A percentile compares a stretch with the other conserved stretches of the same genome.
These are phyloP conservation scores for Mesorhabditis sp. DNA, from an alignment of 2,888 invertebrate genomes.

Conservation along the genomic window DNA sequence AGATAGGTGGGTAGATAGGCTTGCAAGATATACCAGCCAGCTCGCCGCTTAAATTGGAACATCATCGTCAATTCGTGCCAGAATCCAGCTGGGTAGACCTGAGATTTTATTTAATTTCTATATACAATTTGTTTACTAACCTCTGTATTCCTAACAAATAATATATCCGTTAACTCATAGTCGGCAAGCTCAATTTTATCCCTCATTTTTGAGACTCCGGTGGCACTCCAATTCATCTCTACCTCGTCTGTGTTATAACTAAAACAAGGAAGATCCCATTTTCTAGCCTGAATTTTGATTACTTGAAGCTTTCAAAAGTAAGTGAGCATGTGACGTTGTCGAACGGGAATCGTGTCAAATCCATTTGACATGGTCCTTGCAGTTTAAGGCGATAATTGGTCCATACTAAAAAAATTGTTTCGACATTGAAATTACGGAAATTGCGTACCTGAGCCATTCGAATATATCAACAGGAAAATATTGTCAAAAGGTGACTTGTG, in stretches of 20 bases:
- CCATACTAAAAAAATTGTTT: slow-evolving; percentile 43
- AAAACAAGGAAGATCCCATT: slow-evolving; percentile 7
- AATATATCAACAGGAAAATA: slow-evolving; percentile 57
- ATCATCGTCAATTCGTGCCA: slow-evolving; percentile 58
- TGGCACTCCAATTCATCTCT: slow-evolving; percentile 51
- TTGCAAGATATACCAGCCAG: slow-evolving; percentile 57
- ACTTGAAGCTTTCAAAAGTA: slow-evolving; percentile 49
- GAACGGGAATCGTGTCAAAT: slow-evolving; percentile 55
- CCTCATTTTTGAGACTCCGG: slow-evolving; percentile 53
- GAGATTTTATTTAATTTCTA: slow-evolving; percentile 9
- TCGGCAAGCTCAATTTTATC: slow-evolving; percentile 58
- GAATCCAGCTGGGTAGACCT: slow-evolving; percentile 57
- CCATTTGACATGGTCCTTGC: slow-evolving; percentile 56
- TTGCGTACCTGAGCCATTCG: slow-evolving; percentile 54
- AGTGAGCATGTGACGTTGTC: slow-evolving; percentile 57
- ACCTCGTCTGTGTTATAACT: slow-evolving; percentile 59
- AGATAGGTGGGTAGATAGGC: slow-evolving; percentile 58
- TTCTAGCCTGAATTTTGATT: not conserved
- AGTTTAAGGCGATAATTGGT: slow-evolving; percentile 56
- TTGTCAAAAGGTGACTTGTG: slow-evolving; percentile 57
- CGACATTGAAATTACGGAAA: not conserved
- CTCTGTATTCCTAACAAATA: slow-evolving; percentile 45
- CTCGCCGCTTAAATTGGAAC: slow-evolving; percentile 55
- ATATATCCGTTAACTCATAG: slow-evolving; percentile 50
- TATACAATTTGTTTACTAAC: slow-evolving; percentile 19